Evolutionary conservation across 2,888 invertebrate species (phyloP).

Genomic region (Phymatocera aterrima): DNA sequence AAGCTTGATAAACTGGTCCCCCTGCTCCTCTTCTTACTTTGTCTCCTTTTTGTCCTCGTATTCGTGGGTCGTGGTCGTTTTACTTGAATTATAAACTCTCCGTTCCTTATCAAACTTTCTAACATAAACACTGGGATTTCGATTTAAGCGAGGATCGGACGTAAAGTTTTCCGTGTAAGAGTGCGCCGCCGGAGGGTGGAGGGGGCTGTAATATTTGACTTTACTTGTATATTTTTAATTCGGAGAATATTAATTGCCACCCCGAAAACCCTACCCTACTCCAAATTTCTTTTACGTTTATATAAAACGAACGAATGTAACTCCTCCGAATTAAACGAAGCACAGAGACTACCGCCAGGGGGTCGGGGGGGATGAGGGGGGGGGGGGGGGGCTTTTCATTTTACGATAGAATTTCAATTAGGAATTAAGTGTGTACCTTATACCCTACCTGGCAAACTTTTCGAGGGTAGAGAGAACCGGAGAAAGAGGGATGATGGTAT

Average conservation of each 20-base stretch:
- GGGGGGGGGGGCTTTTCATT: not conserved
- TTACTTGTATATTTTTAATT: constrained; percentile 29
- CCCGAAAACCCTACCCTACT: not conserved
- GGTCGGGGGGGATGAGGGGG: too few species aligned
- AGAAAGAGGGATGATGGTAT: not conserved
- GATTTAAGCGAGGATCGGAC: not conserved
- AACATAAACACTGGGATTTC: constrained; percentile 35
- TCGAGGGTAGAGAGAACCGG: too few species aligned
- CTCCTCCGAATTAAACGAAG: not conserved
- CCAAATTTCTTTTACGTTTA: not conserved
- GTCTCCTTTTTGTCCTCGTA: not conserved
- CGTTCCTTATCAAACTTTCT: constrained; percentile 18
- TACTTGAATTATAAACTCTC: constrained; percentile 24
- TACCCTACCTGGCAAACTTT: not conserved
- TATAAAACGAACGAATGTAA: not conserved
- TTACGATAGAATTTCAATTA: constrained; percentile 31
- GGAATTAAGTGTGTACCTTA: constrained; percentile 20
- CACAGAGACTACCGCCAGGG: not conserved
- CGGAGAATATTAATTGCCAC: constrained; percentile 37
- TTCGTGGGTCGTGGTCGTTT: not conserved
- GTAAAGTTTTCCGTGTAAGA: not conserved
- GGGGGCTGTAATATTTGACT: constrained; percentile 8
- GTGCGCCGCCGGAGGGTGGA: not conserved
- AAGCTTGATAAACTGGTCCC: constrained; percentile 6
- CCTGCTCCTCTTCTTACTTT: not conserved